Conservation (phyloP, 2,797 vertebrate genomes). For the Enteromius thamalakanensis region DNA sequence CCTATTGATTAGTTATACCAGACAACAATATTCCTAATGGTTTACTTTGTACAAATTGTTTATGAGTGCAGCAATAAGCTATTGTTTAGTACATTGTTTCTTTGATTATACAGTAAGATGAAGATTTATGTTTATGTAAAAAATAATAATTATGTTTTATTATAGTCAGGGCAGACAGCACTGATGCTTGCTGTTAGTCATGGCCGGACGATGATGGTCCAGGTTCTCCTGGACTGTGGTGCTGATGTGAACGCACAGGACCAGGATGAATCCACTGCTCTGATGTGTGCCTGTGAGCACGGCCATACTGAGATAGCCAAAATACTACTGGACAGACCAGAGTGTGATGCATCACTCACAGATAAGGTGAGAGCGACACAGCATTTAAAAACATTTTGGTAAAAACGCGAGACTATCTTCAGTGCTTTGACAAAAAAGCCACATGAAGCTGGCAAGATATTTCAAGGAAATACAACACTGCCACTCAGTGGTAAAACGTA, state of each 20-base stretch:
- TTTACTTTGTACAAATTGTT: neutral
- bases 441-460: neutral
- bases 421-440: neutral
- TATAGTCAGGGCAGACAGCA: conserved; percentile 88
- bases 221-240: conserved; percentile 84
- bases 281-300: conserved; percentile 91
- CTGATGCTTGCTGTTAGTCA: conserved; percentile 95
- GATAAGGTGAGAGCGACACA: conserved; percentile 82
- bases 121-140: neutral
- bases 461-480: conserved; percentile 18
- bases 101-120: neutral
- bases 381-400: neutral
- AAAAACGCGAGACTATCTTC: neutral
- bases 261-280: conserved; percentile 84
- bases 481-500: conserved; percentile 5
- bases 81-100: neutral
- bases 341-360: conserved; percentile 79
- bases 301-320: conserved; percentile 85
- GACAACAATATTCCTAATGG: neutral
- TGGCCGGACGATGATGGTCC: conserved; percentile 91
- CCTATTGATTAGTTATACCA: neutral
- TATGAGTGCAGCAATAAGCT: neutral
- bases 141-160: conserved; percentile 25
- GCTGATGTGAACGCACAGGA: conserved; percentile 91
- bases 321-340: conserved; percentile 85